Base-by-base conservation (phyloP, 2,113 vertebrate species). In the Sitta europaea region DNA sequence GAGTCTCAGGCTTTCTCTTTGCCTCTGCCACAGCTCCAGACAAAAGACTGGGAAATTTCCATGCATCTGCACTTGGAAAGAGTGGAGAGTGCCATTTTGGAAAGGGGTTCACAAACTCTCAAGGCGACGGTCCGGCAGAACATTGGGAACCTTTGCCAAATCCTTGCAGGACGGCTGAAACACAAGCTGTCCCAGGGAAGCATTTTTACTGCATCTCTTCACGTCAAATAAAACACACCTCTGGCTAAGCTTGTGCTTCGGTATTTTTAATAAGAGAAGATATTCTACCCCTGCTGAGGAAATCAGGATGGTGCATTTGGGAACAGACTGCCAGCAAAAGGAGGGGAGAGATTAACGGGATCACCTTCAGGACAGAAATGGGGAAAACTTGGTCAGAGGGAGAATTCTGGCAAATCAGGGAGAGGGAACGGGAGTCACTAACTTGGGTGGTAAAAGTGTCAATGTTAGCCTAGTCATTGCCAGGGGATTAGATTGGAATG, bases 31-130 rank as follows among this genome's bases (percentile, higher is more conserved):
- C 29, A 76, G 75, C n/a, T 83, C 72, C 75, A 83, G 83, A 85
- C 45, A 91, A 80, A 83, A 25, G 71, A 19, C 75, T 22, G 82
- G 82, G 83, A 91, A 92, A 72, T 80, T 93, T 96, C 86, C 83
- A 82, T 73, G 83, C 63, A 12, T 62, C 40, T 55, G 36, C 12
- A 9, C 81, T 57, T 43, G 63, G 57, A 91, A 79, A 78, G 10
- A n/a, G 42, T 92, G 87, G 94, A 88, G 97, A 88, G 40, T 76
- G 88, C 89, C 81, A 33, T 51, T 73, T 94, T 80, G 43, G 86
- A 94, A 86, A 93, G 94, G 59, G 70, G 76, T 94, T 95, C 76
- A 95, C 77, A 94, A 95, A 92, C 75, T 74, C 90, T 89, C 87
- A 81, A 58, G 63, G 21, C 19, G 36, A 81, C 75, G 43, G 89